Evolutionary conservation across 2,797 vertebrate genomes (phyloP), one percentile per base, ranked within the genome.

Genomic region (Darevskia nairensis): DNA sequence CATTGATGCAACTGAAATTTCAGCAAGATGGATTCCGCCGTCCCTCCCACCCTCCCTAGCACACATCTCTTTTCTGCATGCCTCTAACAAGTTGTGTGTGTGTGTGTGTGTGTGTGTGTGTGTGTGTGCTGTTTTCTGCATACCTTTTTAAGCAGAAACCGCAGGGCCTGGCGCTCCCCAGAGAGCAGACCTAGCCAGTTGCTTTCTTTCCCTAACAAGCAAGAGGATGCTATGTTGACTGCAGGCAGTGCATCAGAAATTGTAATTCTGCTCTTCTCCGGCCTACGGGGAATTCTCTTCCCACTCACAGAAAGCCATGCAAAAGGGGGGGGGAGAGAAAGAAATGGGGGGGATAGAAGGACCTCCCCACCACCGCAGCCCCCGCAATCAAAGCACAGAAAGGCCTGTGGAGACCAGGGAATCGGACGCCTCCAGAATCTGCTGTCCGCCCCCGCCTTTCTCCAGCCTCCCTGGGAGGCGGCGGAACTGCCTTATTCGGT

Each of bases 201-300:
- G 90, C 64, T 81, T 84, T 39, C 78, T 82, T 32, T 86, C 76
- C 11, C 3, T 13, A 76, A 89, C 82, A 79, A 94, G 91, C 93
- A 93, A 79, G 71, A 87, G 32, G 80, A 71, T 0, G 1, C 86
- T 21, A 6, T 66, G 8, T 25, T 90, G 91, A 80, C 86, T 91
- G 61, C 90, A 90, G 88, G 71, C 86, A 82, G 50, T 59, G 89
- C 89, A 87, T 80, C 90, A 86, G 90, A 92, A 85, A 93, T 68
- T 55, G 41, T 78, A 76, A 82, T 90, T 88, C 86, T 87, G 21
- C 39, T 91, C 21, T 82, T 93, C 13, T 74, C 39, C 15, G 4
- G 84, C 91, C 88, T 74, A 2, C 21, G 68, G 86, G 72, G 89
- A 92, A 80, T 86, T 87, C 15, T 89, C 3, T 3, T 86, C 64